These are phyloP conservation scores for Leptinotarsa lineolata DNA, from an alignment of 1,140 invertebrate species.

Conservation along the genomic window DNA sequence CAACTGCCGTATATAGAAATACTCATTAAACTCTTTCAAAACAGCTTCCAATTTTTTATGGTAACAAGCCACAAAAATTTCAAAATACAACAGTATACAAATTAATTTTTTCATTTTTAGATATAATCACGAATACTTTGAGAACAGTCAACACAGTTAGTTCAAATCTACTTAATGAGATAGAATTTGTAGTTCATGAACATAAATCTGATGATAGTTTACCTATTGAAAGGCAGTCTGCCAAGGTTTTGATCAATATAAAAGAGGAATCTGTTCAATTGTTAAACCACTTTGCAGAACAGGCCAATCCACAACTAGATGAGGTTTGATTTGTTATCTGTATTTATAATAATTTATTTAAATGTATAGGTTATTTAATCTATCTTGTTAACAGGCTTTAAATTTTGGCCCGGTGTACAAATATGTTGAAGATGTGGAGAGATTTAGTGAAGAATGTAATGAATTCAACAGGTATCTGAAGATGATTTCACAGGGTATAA, in stretches of 20 bases:
- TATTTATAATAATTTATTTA: not conserved
- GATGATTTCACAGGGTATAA: not conserved
- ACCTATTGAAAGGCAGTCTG: not conserved
- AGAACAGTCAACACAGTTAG: not conserved
- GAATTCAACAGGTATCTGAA: not conserved
- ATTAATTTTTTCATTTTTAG: not conserved
- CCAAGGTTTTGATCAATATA: not conserved
- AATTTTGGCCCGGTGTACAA: not conserved
- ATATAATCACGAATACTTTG: not conserved
- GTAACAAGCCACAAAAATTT: no score
- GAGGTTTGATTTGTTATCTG: not conserved
- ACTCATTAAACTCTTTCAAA: no score
- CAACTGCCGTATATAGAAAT: no score
- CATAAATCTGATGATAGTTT: not conserved
- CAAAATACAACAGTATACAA: no score
- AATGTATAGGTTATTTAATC: not conserved
- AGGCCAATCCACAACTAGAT: not conserved
- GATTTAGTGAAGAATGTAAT: not conserved
- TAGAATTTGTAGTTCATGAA: not conserved
- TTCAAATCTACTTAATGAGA: not conserved
- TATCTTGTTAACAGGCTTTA: not conserved
- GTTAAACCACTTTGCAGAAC: not conserved
- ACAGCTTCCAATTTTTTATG: no score
- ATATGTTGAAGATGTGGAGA: not conserved
- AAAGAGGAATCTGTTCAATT: not conserved